Conservation (phyloP, 2,113 vertebrate species). For the Falco punctatus region DNA sequence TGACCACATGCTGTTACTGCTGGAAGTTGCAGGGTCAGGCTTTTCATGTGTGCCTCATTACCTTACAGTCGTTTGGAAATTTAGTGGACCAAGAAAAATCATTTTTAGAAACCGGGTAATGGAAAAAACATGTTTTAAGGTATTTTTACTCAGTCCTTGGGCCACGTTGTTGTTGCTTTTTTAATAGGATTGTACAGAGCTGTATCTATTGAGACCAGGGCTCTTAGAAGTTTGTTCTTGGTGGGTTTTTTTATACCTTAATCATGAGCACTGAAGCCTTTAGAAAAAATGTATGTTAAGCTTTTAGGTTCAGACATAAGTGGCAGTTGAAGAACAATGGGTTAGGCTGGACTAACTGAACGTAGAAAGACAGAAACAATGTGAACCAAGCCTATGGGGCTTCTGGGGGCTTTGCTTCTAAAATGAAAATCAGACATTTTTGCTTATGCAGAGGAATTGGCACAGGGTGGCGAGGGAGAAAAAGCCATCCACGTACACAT, state of each 20-base stretch:
- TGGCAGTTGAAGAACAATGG: neutral
- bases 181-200: neutral
- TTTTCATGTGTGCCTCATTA: neutral
- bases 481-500: too few species aligned
- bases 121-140: neutral
- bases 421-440: neutral
- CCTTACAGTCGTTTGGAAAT: neutral
- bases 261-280: neutral
- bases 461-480: fast-evolving
- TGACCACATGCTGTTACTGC: neutral
- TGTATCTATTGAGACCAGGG: neutral
- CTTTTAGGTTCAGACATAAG: neutral
- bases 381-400: neutral
- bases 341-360: neutral
- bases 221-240: neutral
- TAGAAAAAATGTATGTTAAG: neutral
- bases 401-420: neutral
- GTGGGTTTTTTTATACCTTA: neutral
- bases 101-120: neutral
- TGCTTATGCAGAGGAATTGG: neutral
- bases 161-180: neutral
- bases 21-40: fast-evolving
- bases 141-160: neutral
- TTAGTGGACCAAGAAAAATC: neutral
- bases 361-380: neutral